These are phyloP conservation scores for Arion vulgaris DNA, from an alignment of 1,140 invertebrate species.

Conservation along the genomic window DNA sequence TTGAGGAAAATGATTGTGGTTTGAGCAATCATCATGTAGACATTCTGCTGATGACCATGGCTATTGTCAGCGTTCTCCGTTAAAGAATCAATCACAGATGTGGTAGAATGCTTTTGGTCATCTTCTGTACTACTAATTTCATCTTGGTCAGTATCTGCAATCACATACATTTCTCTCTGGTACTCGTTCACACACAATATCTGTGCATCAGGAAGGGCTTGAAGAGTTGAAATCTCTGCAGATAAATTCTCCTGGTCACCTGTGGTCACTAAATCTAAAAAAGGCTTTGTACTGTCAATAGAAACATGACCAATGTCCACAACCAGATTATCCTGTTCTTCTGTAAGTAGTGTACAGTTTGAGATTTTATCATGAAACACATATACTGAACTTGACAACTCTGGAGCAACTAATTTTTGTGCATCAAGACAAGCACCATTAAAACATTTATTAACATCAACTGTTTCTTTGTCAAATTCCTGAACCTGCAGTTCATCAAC, in stretches of 20 bases:
- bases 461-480: conserved; percentile 22
- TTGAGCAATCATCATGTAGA: neutral
- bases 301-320: neutral
- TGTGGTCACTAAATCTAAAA: neutral
- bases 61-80: neutral
- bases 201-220: neutral
- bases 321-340: neutral
- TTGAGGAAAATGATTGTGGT: neutral
- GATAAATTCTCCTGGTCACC: neutral
- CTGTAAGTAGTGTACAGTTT: neutral
- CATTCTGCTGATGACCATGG: neutral
- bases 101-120: neutral
- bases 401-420: neutral
- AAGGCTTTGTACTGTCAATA: neutral
- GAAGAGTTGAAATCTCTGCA: neutral
- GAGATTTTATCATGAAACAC: neutral
- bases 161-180: neutral
- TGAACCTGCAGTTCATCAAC: neutral
- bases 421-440: neutral
- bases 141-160: neutral
- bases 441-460: neutral
- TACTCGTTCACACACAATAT: neutral
- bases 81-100: neutral
- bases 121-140: neutral
- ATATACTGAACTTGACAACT: neutral